Conservation (phyloP, 2,797 vertebrate species). For the Acanthurus leucopareius region DNA sequence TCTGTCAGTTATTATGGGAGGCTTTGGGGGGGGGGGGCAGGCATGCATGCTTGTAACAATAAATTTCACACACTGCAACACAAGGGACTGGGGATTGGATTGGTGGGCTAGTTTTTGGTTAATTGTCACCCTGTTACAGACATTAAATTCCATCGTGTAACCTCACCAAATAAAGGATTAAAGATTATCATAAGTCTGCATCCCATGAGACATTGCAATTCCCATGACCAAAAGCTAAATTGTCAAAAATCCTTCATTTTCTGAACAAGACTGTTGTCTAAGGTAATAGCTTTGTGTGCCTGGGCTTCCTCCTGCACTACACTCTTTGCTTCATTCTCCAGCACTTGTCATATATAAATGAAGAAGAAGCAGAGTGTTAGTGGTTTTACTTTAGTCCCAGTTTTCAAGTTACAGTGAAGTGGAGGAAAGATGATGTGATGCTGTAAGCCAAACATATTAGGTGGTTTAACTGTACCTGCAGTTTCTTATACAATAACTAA, state of each 20-base stretch:
- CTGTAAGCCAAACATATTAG: conserved; percentile 6
- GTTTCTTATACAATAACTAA: neutral
- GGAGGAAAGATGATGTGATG: conserved; percentile 1
- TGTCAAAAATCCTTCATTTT: conserved; percentile 36
- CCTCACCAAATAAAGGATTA: conserved; percentile 11
- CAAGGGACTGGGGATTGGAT: neutral
- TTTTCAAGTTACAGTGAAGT: conserved; percentile 1
- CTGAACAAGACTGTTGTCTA: conserved; percentile 13
- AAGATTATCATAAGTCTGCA: conserved; percentile 6
- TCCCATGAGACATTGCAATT: conserved; percentile 32
- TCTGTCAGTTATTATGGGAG: conserved; percentile 26
- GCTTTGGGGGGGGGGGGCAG: too few species aligned
- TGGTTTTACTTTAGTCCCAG: conserved; percentile 8
- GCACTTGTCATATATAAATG: conserved; percentile 21
- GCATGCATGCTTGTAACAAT: neutral
- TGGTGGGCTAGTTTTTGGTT: conserved; percentile 2
- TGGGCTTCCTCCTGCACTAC: neutral
- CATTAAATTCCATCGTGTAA: neutral
- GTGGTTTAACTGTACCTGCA: neutral
- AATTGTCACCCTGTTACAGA: neutral
- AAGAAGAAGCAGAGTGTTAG: neutral
- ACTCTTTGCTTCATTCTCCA: conserved; percentile 18
- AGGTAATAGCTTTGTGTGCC: conserved; percentile 40
- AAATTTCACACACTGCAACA: conserved; percentile 16
- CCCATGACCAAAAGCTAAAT: conserved; percentile 36